phyloP scores from a whole-genome alignment of 1,140 invertebrate genomes.

The Pseudomyrmex sp. region DNA sequence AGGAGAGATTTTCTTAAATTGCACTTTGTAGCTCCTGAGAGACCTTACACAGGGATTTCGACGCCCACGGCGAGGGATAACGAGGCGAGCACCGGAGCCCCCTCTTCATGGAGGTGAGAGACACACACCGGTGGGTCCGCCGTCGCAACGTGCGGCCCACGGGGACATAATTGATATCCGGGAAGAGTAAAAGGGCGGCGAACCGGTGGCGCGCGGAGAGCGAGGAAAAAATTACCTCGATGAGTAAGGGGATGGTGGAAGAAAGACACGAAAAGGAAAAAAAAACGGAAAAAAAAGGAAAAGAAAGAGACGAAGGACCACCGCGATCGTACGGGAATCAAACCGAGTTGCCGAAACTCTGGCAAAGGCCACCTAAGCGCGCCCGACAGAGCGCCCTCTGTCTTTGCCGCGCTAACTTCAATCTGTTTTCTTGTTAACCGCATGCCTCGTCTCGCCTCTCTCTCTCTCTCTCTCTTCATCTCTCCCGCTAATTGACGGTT shows the following conservation, averaged over 20 bases:
- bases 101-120: slow-evolving; percentile 68
- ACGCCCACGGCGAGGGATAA: slow-evolving; percentile 81
- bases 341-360: slow-evolving; percentile 70
- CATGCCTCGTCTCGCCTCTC: neutral
- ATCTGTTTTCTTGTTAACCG: slow-evolving; percentile 14
- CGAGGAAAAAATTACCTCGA: slow-evolving; percentile 52
- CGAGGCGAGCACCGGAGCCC: slow-evolving; percentile 70
- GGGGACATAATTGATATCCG: slow-evolving; percentile 81
- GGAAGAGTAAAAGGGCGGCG: slow-evolving; percentile 74
- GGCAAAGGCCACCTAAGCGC: slow-evolving; percentile 71
- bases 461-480: slow-evolving; percentile 31
- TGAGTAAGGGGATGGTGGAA: slow-evolving; percentile 44
- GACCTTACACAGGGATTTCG: slow-evolving; percentile 78
- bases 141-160: slow-evolving; percentile 69
- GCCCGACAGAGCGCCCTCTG: slow-evolving; percentile 49
- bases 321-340: slow-evolving; percentile 73
- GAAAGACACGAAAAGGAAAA: slow-evolving; percentile 58
- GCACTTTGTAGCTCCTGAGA: slow-evolving; percentile 80
- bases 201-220: slow-evolving; percentile 53
- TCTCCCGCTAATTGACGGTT: slow-evolving; percentile 72
- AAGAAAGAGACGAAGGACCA: slow-evolving; percentile 65
- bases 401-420: neutral
- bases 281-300: slow-evolving; percentile 10
- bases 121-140: slow-evolving; percentile 77
- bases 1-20: slow-evolving; percentile 79